Conservation (phyloP, 1,140 invertebrate species). For the Drosophila punjabiensis region DNA sequence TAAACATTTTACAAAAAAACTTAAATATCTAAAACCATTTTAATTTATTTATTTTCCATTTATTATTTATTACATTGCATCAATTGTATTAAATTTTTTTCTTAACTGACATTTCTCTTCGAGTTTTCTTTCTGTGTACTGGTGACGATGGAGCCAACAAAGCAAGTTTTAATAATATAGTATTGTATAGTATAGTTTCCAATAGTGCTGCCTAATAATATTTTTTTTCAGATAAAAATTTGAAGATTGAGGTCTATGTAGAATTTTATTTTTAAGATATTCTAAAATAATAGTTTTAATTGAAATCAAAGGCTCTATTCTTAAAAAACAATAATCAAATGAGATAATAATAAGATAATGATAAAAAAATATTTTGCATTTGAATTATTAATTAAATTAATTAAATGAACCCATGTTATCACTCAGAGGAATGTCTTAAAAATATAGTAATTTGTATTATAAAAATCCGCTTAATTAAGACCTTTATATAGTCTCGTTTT, state of each 20-base stretch:
- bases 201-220: conserved; percentile 1
- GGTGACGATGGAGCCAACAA: conserved; percentile 33
- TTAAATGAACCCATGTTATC: no score
- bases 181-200: conserved; percentile 48
- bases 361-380: background rate
- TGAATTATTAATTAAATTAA: background rate
- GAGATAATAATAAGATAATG: no score
- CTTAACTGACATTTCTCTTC: background rate
- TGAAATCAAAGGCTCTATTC: no score
- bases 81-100: background rate
- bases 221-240: no score
- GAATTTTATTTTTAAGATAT: background rate
- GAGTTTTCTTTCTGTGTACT: conserved; percentile 14
- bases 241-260: background rate
- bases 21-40: background rate
- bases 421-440: background rate
- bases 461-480: background rate
- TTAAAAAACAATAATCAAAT: background rate
- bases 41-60: background rate
- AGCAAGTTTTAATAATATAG: conserved; percentile 65
- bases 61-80: no score
- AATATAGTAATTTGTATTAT: background rate
- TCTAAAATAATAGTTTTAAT: background rate
- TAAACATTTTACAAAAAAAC: background rate
- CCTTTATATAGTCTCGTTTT: no score